These are phyloP conservation scores for Vulpes vulpes DNA, from an alignment of 2,113 vertebrate genomes.

Conservation along the genomic window DNA sequence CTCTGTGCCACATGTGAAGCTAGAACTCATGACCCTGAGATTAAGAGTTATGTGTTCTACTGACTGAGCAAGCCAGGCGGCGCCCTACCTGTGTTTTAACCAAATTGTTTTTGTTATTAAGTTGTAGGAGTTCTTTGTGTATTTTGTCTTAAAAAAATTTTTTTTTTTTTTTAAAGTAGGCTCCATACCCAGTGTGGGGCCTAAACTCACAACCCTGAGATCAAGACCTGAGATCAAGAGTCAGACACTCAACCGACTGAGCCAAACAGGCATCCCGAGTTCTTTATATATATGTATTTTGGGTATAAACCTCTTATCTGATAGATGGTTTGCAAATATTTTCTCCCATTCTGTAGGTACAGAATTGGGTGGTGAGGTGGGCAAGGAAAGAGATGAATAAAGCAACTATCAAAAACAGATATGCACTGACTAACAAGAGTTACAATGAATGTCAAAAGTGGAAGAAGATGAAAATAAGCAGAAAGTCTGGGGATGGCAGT, in stretches of 20 bases:
- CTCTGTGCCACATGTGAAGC: not conserved
- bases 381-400: not conserved
- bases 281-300: too few relatives aligned
- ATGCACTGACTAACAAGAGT: not conserved
- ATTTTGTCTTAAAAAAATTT: too few relatives aligned
- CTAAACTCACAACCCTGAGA: too few relatives aligned
- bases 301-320: too few relatives aligned
- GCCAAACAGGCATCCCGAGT: too few relatives aligned
- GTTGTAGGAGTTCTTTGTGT: too few relatives aligned
- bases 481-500: not conserved
- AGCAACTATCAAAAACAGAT: not conserved
- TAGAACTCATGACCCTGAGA: not conserved
- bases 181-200: too few relatives aligned
- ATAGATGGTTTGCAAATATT: not conserved
- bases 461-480: not conserved
- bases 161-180: too few relatives aligned
- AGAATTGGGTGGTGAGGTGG: not conserved
- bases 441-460: not conserved
- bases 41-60: not conserved
- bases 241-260: too few relatives aligned
- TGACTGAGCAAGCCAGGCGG: not conserved
- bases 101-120: too few relatives aligned
- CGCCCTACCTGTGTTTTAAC: not conserved
- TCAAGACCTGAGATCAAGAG: too few relatives aligned
- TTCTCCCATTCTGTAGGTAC: not conserved